Base-by-base conservation (phyloP, 1,140 invertebrate species). In the Drosophila setifemur region DNA sequence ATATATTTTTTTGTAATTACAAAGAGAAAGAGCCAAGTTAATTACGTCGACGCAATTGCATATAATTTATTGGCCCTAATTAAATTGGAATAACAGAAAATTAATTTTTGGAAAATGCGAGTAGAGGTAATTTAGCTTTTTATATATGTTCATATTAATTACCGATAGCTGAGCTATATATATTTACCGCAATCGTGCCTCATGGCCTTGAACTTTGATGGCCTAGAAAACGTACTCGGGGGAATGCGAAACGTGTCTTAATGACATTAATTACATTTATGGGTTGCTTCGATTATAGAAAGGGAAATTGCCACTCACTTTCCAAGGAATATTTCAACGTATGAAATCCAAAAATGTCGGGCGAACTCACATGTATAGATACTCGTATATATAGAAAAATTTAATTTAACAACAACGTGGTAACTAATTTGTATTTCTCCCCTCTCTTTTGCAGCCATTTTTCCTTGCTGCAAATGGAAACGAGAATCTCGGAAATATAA, bases 201-300 rank as follows among this genome's bases (percentile, higher is more conserved):
- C 16, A 28, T 50, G 47, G 43, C 75, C 76, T 79, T 79, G 76
- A 79, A 81, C 75, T 58, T 55, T 43, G 4, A 28, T 2, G 39
- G 23, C 12, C 31, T n/a, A 39, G 18, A 67, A 67, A 47, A 31
- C 11, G 8, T 47, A 48, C 66, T 77, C 16, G 0, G 2, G 21
- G 60, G 39, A 47, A 47, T 54, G 50, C 45, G 21, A 19, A 67
- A 60, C 74, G 53, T 60, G 74, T 52, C 49, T 23, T 54, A 66
- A 64, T 73, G 29, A 35, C 48, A 63, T 47, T 64, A 29, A 28
- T 25, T 50, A 33, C 18, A 4, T 28, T 61, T 61, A 31, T 40
- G 16, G 29, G 23, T 5, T 26, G 33, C 21, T 44, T 18, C 23
- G 5, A 21, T 47, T 55, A 40, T 45, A 52, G 33, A 31, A 40